A percentile compares a stretch with the other conserved stretches of the same genome.
These are phyloP conservation scores for Tetrao urogallus DNA, from an alignment of 2,113 vertebrate genomes.

Conservation along the genomic window DNA sequence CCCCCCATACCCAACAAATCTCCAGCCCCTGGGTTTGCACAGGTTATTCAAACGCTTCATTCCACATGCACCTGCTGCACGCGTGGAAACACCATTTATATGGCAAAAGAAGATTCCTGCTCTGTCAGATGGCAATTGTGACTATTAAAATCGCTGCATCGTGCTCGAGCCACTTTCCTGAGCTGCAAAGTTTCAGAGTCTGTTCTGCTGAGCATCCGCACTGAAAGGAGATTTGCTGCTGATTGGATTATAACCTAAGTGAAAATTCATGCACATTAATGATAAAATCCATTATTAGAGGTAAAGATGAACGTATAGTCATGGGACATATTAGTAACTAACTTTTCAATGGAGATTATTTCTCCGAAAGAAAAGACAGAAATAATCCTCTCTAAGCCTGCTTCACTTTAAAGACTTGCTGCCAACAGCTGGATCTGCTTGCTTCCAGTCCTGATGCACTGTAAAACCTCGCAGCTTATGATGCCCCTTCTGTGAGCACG, in stretches of 20 bases:
- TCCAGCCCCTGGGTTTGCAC: background rate
- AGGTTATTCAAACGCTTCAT: background rate
- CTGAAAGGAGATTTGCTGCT: slow-evolving; percentile 52
- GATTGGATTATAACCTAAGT: slow-evolving; percentile 65
- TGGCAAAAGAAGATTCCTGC: background rate
- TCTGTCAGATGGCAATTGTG: fast-evolving
- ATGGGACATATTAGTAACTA: slow-evolving; percentile 54
- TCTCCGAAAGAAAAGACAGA: slow-evolving; percentile 65
- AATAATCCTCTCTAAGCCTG: slow-evolving; percentile 68
- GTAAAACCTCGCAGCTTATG: slow-evolving; percentile 37
- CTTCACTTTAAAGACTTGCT: slow-evolving; percentile 50
- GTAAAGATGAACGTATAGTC: slow-evolving; percentile 57
- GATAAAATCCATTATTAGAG: slow-evolving; percentile 60
- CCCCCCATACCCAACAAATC: background rate
- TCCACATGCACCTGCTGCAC: fast-evolving
- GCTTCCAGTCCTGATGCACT: slow-evolving; percentile 6
- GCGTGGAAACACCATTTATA: background rate
- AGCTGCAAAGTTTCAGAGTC: background rate
- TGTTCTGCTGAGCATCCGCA: background rate
- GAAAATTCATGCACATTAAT: slow-evolving; percentile 47
- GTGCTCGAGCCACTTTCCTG: background rate
- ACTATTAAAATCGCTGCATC: background rate
- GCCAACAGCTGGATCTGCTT: slow-evolving; percentile 54
- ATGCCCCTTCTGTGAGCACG: background rate
- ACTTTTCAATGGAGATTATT: slow-evolving; percentile 69